Percentiles rank a stretch among this genome's conserved stretches.
Conservation (phyloP, 2,797 vertebrate genomes). For the Pteropus rufus region DNA sequence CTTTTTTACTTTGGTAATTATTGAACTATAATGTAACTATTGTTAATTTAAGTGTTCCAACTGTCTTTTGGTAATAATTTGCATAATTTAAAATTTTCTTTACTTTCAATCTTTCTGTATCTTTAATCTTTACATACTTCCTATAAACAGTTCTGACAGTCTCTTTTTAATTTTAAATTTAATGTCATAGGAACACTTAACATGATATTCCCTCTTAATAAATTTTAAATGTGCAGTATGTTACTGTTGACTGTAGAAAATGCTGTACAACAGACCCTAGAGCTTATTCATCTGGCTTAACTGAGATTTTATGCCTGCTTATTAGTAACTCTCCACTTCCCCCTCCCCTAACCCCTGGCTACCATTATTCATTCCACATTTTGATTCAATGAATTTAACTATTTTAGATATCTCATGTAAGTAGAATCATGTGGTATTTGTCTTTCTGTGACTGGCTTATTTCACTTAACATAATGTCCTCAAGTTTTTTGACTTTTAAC, state of each 20-base stretch:
- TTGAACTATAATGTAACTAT: background rate
- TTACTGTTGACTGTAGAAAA: background rate
- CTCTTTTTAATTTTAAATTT: background rate
- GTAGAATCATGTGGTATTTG: background rate
- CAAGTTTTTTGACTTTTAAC: background rate
- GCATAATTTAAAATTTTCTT: background rate
- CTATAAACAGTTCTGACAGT: background rate
- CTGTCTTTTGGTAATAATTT: slow-evolving; percentile 18
- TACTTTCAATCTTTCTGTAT: slow-evolving; percentile 7
- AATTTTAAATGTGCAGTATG: background rate
- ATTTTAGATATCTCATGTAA: background rate
- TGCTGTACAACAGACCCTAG: background rate
- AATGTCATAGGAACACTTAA: background rate
- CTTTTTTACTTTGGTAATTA: background rate
- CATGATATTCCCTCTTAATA: background rate
- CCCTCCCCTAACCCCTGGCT: too few relatives aligned
- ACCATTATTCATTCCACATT: background rate
- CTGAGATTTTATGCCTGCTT: background rate
- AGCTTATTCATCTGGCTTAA: background rate
- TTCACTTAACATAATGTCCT: background rate
- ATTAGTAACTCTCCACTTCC: background rate
- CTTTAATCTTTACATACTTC: background rate
- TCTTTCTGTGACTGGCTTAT: background rate
- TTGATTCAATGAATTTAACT: background rate
- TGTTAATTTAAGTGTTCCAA: background rate